Percentiles rank a stretch among this genome's conserved stretches.
These are phyloP conservation scores for Archocentrus centrarchus DNA, from an alignment of 2,113 vertebrate genomes.

Conservation along the genomic window DNA sequence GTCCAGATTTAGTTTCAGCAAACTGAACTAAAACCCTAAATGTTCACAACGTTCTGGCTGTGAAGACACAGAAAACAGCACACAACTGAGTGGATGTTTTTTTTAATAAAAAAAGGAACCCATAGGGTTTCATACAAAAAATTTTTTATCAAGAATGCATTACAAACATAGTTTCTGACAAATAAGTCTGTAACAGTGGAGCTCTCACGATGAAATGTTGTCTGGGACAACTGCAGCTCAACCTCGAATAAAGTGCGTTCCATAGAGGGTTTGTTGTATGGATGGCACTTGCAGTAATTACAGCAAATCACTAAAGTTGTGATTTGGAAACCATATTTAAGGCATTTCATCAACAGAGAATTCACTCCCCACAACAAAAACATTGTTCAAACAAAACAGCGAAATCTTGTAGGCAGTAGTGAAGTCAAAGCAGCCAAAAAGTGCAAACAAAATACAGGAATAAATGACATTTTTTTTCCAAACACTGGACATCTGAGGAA, in stretches of 20 bases:
- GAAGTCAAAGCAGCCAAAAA: conserved; percentile 60
- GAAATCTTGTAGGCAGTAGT: conserved; percentile 44
- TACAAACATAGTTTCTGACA: conserved; percentile 50
- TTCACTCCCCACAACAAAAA: conserved; percentile 24
- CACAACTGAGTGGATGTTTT: neutral
- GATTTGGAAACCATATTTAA: conserved; percentile 1
- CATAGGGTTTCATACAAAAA: conserved; percentile 80
- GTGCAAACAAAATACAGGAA: conserved; percentile 65
- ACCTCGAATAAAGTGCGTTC: conserved; percentile 41
- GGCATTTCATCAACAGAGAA: neutral
- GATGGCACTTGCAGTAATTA: conserved; percentile 47
- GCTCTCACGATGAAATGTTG: conserved; percentile 46
- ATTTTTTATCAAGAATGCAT: conserved; percentile 54
- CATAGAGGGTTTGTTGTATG: neutral
- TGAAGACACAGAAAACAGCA: neutral
- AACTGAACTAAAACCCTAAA: neutral
- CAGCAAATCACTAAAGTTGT: conserved; percentile 8
- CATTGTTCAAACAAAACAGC: conserved; percentile 4
- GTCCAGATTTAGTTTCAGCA: neutral
- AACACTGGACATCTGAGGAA: conserved; percentile 43
- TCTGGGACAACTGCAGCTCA: conserved; percentile 44
- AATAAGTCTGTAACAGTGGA: conserved; percentile 53
- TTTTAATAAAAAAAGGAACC: conserved; percentile 73
- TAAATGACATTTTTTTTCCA: neutral
- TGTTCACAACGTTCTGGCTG: too few species aligned